Evolutionary conservation across 2,113 vertebrate species (phyloP).

Genomic region (Geococcyx californianus): DNA sequence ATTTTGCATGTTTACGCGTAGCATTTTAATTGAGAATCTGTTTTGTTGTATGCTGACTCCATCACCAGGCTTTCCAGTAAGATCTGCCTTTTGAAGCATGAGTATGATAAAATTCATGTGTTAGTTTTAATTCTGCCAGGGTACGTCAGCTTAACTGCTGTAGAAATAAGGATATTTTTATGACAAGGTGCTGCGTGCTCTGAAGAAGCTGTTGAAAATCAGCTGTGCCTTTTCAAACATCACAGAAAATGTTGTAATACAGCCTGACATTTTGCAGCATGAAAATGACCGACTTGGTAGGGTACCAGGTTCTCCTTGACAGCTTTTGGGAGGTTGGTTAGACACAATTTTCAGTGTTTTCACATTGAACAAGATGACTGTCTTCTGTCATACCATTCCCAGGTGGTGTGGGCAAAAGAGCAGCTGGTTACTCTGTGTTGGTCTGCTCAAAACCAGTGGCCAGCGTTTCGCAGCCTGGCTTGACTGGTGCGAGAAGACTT

Average conservation of each 20-base stretch:
- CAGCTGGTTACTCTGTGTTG: fast-evolving
- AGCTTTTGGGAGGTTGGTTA: slow-evolving; percentile 25
- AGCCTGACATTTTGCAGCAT: slow-evolving; percentile 23
- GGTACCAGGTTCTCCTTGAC: not conserved
- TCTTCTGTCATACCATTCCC: not conserved
- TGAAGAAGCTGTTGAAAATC: slow-evolving; percentile 48
- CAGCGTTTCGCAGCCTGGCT: not conserved
- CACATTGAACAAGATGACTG: not conserved
- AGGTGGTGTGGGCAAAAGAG: not conserved
- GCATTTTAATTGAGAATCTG: not conserved
- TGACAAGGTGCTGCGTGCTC: slow-evolving; percentile 38
- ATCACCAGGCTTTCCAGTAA: not conserved
- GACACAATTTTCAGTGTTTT: not conserved
- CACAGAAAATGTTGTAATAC: slow-evolving; percentile 1
- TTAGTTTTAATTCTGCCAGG: not conserved
- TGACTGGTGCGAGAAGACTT: not conserved
- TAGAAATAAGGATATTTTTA: slow-evolving; percentile 17
- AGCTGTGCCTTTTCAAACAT: slow-evolving; percentile 28
- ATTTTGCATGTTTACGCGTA: not conserved
- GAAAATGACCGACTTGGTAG: not conserved
- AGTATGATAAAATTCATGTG: not conserved
- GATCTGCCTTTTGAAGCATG: not conserved
- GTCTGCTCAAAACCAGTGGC: not conserved
- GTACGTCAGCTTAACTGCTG: slow-evolving; percentile 1
- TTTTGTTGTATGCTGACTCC: not conserved